Base-by-base conservation (phyloP, 2,888 invertebrate species). In the Bombylius major region DNA sequence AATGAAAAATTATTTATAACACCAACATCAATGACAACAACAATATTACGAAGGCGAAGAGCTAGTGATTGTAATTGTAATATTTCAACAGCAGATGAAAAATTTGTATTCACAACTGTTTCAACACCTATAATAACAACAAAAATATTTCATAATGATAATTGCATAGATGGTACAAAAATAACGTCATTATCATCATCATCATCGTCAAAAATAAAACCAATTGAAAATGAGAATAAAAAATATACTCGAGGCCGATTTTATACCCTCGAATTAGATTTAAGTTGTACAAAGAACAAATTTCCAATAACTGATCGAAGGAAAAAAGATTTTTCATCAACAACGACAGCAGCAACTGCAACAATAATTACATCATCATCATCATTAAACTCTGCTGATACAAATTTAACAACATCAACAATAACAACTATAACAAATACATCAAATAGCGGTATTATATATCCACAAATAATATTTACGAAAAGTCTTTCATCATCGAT, bases 221-320 rank as follows among this genome's bases (percentile, higher is more conserved):
- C 54, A 47, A 62, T 68, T 51, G 65, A 67, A 53, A 70, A 71
- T 56, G 69, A 70, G 44, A 70, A 71, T 61, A 69, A 66, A 42
- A 68, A 69, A 59, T 69, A 66, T 53, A 64, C 63, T 12, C 64
- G 72, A 44, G 72, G 71, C 32, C 70, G 75, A 31, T 75, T 72
- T 59, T 69, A 72, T 60, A 74, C 73, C 44, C 61, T 73, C 32
- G 73, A 73, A 59, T 67, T 80, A 62, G 78, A 77, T 66, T 71
- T 80, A 59, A 78, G 78, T 59, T 80, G 78, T 68, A 78, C 78
- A 62, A 78, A 79, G 62, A 80, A 80, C 67, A 80, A 79, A 69
- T 80, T 80, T 72, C 80, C 80, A 61, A 79, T 80, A 61, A 76
- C 71, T 57, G 70, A 74, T 63, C 70, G 75, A 51, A 56, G 61